These are phyloP conservation scores for Cheilosia vernalis DNA, from an alignment of 2,888 invertebrate genomes.

Conservation along the genomic window DNA sequence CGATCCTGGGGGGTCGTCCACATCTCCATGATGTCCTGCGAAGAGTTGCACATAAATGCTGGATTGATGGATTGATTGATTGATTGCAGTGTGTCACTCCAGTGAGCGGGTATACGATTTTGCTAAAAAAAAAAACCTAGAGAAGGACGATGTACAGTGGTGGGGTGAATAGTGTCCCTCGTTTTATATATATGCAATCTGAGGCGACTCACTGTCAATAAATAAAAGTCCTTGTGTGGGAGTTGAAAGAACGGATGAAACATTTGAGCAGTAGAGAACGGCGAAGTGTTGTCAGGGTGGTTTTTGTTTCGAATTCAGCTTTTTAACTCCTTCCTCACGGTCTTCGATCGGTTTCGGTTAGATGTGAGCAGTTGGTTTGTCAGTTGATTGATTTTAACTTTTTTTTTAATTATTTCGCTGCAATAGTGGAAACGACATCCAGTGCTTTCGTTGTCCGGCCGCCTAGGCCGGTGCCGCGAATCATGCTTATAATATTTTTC, in stretches of 20 bases:
- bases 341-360: no score
- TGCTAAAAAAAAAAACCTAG: constrained; percentile 9
- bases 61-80: constrained; percentile 67
- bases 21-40: constrained; percentile 22
- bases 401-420: no score
- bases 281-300: not conserved
- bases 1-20: not conserved
- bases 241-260: constrained; percentile 8
- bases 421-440: no score
- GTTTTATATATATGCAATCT: constrained; percentile 23
- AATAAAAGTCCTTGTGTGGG: constrained; percentile 39
- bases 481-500: no score
- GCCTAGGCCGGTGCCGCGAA: no score
- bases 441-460: no score
- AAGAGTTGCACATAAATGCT: constrained; percentile 30
- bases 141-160: not conserved
- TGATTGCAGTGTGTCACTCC: constrained; percentile 60
- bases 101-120: constrained; percentile 31
- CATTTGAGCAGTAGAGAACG: constrained; percentile 15
- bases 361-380: no score
- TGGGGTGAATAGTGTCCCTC: not conserved
- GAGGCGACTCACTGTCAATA: constrained; percentile 56
- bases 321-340: no score
- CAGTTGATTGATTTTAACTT: no score
- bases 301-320: no score